These are phyloP conservation scores for Aleiodes alternator DNA, from an alignment of 2,888 invertebrate genomes.

Conservation along the genomic window DNA sequence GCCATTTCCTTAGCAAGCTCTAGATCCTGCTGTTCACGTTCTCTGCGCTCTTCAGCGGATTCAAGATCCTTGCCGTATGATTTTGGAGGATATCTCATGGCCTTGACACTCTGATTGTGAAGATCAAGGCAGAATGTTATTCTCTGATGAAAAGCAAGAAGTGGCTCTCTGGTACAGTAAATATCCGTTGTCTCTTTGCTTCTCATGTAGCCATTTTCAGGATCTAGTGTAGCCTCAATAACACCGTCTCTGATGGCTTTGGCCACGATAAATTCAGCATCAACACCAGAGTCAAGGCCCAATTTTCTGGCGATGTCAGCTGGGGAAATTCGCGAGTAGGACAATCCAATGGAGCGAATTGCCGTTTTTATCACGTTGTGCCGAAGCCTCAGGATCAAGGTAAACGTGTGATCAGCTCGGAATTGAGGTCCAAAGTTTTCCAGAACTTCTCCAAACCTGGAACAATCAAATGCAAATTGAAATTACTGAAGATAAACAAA, in stretches of 20 bases:
- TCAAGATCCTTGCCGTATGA: slow-evolving; percentile 99
- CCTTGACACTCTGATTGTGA: slow-evolving; percentile 99
- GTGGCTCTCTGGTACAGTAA: slow-evolving; percentile 97
- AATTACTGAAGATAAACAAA: too few species aligned
- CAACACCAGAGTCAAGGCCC: slow-evolving; percentile 95
- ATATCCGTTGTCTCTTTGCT: slow-evolving; percentile 98
- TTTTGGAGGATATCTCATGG: slow-evolving; percentile 99
- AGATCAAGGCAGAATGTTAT: slow-evolving; percentile 98
- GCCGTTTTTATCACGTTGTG: slow-evolving; percentile 99
- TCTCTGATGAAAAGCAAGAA: slow-evolving; percentile 96
- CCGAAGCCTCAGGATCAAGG: slow-evolving; percentile 94
- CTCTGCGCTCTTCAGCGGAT: slow-evolving; percentile 96
- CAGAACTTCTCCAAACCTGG: slow-evolving; percentile 90
- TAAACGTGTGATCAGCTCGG: slow-evolving; percentile 95
- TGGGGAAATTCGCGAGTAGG: slow-evolving; percentile 97
- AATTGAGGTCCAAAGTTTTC: slow-evolving; percentile 95
- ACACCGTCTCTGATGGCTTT: slow-evolving; percentile 99
- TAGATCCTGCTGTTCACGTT: slow-evolving; percentile 97
- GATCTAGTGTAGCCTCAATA: slow-evolving; percentile 97
- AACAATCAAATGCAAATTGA: too few species aligned
- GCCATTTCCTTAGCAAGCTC: slow-evolving; percentile 99
- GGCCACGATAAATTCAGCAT: slow-evolving; percentile 99
- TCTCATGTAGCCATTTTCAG: slow-evolving; percentile 96
- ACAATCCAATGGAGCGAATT: slow-evolving; percentile 95
- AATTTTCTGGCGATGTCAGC: slow-evolving; percentile 96